phyloP scores from a whole-genome alignment of 2,888 invertebrate species.

The Corbicula japonica region DNA sequence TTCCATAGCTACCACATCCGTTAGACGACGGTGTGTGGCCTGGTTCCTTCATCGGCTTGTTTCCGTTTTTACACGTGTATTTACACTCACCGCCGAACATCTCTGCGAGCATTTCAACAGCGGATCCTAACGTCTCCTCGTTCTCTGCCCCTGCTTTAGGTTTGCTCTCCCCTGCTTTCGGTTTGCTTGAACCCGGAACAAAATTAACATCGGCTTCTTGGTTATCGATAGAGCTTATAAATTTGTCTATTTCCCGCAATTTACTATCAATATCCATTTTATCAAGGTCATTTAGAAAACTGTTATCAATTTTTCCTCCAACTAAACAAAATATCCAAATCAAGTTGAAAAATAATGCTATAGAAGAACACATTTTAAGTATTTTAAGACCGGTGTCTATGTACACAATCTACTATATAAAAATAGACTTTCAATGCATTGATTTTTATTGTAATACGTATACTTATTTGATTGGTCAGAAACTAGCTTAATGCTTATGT shows the following conservation, averaged over 20 bases:
- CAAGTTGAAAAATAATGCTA: too few relatives aligned
- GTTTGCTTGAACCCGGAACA: background rate
- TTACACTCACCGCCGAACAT: constrained; percentile 52
- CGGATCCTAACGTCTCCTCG: constrained; percentile 17
- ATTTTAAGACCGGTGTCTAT: too few relatives aligned
- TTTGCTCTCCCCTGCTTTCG: background rate
- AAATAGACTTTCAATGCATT: too few relatives aligned
- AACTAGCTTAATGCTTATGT: too few relatives aligned
- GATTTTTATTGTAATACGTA: too few relatives aligned
- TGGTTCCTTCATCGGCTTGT: constrained; percentile 52
- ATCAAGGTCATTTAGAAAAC: constrained; percentile 52
- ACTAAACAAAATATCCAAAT: too few relatives aligned
- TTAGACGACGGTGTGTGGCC: constrained; percentile 91
- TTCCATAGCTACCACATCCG: constrained; percentile 94
- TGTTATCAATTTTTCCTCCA: too few relatives aligned
- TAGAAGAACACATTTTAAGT: too few relatives aligned
- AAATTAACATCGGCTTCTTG: constrained; percentile 33
- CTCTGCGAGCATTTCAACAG: constrained; percentile 32
- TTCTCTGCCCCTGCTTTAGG: background rate
- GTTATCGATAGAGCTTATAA: constrained; percentile 37
- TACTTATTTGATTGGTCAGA: too few relatives aligned
- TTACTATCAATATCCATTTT: constrained; percentile 60
- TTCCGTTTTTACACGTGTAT: constrained; percentile 61
- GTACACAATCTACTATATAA: too few relatives aligned
- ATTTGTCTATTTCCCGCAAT: constrained; percentile 48